Percentiles rank a stretch among this genome's conserved stretches.
phyloP scores from a whole-genome alignment of 2,113 vertebrate species.

The Petrocephalus zakoni region DNA sequence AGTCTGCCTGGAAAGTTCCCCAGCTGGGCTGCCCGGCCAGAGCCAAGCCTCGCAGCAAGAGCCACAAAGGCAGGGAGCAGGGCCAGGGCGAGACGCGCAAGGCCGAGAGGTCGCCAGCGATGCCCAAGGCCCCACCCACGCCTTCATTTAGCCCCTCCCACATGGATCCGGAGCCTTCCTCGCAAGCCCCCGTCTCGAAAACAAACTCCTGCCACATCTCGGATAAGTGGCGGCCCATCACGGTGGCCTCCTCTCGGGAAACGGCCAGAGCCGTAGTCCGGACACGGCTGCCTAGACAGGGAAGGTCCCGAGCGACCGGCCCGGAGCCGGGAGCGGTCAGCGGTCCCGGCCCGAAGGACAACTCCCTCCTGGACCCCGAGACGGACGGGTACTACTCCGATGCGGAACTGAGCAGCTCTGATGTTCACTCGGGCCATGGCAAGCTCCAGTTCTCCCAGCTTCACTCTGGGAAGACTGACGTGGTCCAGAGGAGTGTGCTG shows the following conservation, averaged over 20 bases:
- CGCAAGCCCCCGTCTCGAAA: conserved; percentile 67
- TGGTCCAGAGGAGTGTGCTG: conserved; percentile 85
- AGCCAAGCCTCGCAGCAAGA: conserved; percentile 63
- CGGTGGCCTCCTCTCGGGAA: background rate
- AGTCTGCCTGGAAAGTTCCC: conserved; percentile 76
- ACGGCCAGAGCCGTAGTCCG: conserved; percentile 41
- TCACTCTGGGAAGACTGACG: conserved; percentile 78
- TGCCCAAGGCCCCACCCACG: conserved; percentile 39
- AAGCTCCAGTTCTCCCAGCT: conserved; percentile 68
- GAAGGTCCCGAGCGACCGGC: conserved; percentile 61
- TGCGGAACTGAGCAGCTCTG: conserved; percentile 82
- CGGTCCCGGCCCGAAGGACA: conserved; percentile 50
- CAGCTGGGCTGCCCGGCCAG: conserved; percentile 75
- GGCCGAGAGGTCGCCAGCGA: conserved; percentile 37
- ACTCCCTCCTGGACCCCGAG: conserved; percentile 66
- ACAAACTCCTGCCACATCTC: conserved; percentile 70
- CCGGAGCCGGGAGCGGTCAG: conserved; percentile 34
- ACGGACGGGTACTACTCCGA: conserved; percentile 90
- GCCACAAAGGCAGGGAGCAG: conserved; percentile 51
- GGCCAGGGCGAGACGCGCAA: conserved; percentile 31
- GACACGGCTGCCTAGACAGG: conserved; percentile 70
- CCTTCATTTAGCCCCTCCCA: conserved; percentile 35
- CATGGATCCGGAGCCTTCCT: conserved; percentile 43
- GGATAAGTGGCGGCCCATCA: conserved; percentile 50
- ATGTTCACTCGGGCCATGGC: conserved; percentile 56